These are phyloP conservation scores for Mycalesis mineus DNA, from an alignment of 2,888 invertebrate species.

Conservation along the genomic window DNA sequence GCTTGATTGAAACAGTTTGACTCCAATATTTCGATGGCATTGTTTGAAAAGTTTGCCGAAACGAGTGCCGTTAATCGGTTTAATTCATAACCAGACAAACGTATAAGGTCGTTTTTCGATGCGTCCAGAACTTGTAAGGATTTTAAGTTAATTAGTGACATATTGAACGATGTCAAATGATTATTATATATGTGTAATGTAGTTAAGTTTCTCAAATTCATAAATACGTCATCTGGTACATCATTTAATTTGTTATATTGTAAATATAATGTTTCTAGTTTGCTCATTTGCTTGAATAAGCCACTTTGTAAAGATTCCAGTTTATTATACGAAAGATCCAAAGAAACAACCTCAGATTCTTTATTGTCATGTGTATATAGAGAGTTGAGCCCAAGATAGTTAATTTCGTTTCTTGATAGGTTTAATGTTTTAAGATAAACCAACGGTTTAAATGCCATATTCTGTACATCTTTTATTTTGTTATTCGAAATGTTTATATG, in stretches of 20 bases:
- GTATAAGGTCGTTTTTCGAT: constrained; percentile 46
- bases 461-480: constrained; percentile 41
- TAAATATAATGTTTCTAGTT: constrained; percentile 46
- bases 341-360: constrained; percentile 32
- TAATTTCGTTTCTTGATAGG: constrained; percentile 50
- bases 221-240: constrained; percentile 47
- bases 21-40: constrained; percentile 48
- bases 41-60: constrained; percentile 52
- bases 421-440: constrained; percentile 42
- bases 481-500: constrained; percentile 48
- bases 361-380: constrained; percentile 38
- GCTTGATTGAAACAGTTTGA: constrained; percentile 53
- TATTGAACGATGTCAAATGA: constrained; percentile 44
- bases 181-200: constrained; percentile 48
- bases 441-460: constrained; percentile 47
- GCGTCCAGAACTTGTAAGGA: constrained; percentile 45
- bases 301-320: constrained; percentile 40
- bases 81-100: constrained; percentile 48
- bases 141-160: constrained; percentile 48
- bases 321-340: constrained; percentile 55
- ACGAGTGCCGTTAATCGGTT: constrained; percentile 47
- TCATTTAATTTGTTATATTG: constrained; percentile 45
- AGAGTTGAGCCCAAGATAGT: constrained; percentile 38
- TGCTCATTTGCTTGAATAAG: constrained; percentile 37
- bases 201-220: constrained; percentile 39